Conservation (phyloP, 2,113 vertebrate genomes). For the Rattus rattus region DNA sequence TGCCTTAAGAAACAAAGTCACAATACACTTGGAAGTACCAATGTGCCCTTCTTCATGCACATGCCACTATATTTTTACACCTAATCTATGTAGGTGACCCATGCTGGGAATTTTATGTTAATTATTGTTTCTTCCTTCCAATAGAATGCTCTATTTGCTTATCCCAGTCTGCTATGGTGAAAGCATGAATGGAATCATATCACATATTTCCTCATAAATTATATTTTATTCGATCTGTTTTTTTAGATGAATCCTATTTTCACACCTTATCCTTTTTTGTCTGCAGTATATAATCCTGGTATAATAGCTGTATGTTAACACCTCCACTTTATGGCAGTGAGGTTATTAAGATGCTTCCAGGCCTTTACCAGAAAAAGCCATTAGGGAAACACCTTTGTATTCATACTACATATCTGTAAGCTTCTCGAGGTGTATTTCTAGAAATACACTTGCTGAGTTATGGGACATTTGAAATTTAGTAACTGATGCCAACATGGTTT, state of each 20-base stretch:
- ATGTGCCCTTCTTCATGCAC: background rate
- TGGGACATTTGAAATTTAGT: background rate
- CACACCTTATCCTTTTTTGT: background rate
- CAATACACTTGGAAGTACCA: background rate
- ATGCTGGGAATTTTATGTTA: background rate
- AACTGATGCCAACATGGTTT: background rate
- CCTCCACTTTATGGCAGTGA: background rate
- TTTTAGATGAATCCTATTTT: background rate
- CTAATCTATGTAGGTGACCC: background rate
- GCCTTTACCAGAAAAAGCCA: background rate
- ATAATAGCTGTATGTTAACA: background rate
- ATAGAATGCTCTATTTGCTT: background rate
- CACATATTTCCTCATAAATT: background rate
- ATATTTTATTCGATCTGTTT: background rate
- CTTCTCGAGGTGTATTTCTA: background rate
- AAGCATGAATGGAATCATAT: background rate
- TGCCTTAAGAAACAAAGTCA: constrained; percentile 2
- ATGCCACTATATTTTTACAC: background rate
- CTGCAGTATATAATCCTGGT: background rate
- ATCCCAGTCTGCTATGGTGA: background rate
- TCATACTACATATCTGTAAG: background rate
- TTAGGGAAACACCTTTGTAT: background rate
- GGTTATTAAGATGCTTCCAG: background rate
- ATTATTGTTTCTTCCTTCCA: background rate
- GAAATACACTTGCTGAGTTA: background rate